Conservation (phyloP, 2,113 vertebrate species). For the Serilophus lunatus region DNA sequence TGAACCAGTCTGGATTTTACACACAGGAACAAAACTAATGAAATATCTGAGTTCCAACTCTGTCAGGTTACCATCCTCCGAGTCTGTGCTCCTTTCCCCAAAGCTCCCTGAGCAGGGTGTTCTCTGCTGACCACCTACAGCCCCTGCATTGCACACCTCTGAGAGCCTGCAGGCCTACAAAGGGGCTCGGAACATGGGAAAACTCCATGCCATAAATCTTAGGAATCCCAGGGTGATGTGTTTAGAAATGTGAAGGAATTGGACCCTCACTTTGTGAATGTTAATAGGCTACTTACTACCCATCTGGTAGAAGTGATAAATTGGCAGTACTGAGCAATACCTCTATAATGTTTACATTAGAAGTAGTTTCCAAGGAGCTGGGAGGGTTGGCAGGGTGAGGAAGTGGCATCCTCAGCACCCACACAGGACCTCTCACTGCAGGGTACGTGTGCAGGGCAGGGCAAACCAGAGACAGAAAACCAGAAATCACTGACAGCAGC, state of each 20-base stretch:
- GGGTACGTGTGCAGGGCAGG: background rate
- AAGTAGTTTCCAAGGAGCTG: conserved; percentile 50
- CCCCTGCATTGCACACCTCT: background rate
- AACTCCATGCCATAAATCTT: background rate
- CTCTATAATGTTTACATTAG: conserved; percentile 45
- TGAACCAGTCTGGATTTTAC: background rate
- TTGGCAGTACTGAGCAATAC: conserved; percentile 40
- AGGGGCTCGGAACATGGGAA: conserved; percentile 11
- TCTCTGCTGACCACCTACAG: background rate
- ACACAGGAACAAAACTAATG: background rate
- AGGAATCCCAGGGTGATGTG: conserved; percentile 28
- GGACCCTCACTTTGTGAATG: conserved; percentile 47
- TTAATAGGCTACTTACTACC: conserved; percentile 66
- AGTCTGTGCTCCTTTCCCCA: background rate
- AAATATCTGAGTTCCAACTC: background rate
- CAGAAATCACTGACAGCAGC: conserved; percentile 24
- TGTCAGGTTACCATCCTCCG: background rate
- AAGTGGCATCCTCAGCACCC: conserved; percentile 37
- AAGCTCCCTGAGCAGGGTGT: background rate
- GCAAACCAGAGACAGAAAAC: background rate
- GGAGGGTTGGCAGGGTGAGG: conserved; percentile 47
- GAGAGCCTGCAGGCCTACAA: background rate
- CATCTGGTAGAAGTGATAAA: conserved; percentile 65
- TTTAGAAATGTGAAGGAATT: conserved; percentile 50
- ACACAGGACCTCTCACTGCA: conserved; percentile 7